Base-by-base conservation (phyloP, 2,113 vertebrate species). In the Noctilio leporinus region DNA sequence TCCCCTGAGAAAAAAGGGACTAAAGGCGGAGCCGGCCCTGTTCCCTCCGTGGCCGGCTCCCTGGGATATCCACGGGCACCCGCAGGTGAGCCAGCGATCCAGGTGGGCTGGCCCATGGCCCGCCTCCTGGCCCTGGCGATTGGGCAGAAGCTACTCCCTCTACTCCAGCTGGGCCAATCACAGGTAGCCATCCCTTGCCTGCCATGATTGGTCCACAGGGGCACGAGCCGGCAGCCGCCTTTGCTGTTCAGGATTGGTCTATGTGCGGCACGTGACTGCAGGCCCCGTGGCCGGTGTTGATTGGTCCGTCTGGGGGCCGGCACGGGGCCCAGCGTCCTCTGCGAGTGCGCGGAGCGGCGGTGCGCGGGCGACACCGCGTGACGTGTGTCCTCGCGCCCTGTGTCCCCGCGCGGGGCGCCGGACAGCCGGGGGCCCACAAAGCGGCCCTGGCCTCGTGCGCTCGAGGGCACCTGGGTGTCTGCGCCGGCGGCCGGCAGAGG, bases 111-210 rank as follows among this genome's bases (percentile, higher is more conserved):
- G 2, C 0, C 30, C n/a, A 8, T 5, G 10, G 30, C 38, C 49
- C 1, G 17, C 88, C 92, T 67, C 43, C 78, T 16, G 14, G 45
- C 47, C 10, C 14, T 5, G 0, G 7, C 3, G 73, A 97, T 96
- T 94, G 69, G 94, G 65, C 72, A 15, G 40, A 15, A 22, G 22
- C 7, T 20, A 57, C 24, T 53, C 30, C 2, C 1, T 35, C 49
- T 15, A 26, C 67, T 45, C 33, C 51, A 10, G 38, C 28, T 7
- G 65, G 65, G 19, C 91, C 45, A 93, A n/a, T 76, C 87, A 8
- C 0, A 4, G 40, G 1, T 0, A 4, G 11, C 5, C 0, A 4
- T 22, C 33, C 40, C 43, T 49, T 69, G 5, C 43, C 53, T 3
- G 12, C 5, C 11, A 10, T 30, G 57, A 38, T 94, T 82, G 92